Evolutionary conservation across 2,113 vertebrate species (phyloP).

Genomic region (Glaucidium brasilianum): DNA sequence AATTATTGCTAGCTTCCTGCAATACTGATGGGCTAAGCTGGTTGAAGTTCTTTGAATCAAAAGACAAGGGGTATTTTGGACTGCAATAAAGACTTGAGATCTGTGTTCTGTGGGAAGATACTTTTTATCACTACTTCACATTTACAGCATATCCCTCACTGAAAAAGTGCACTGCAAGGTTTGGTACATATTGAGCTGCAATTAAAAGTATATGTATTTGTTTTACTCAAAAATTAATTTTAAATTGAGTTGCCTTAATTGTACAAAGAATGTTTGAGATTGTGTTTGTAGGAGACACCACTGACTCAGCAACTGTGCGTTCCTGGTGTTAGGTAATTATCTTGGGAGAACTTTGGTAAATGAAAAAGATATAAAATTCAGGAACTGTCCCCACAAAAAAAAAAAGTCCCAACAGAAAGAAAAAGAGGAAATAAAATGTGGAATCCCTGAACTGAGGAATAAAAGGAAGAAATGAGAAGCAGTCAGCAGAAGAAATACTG

Average conservation of each 20-base stretch:
- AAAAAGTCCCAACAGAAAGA: not conserved
- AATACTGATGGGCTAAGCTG: not conserved
- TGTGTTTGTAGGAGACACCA: not conserved
- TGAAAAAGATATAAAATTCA: not conserved
- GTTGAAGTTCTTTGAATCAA: not conserved
- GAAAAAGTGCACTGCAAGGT: not conserved
- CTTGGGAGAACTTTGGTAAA: not conserved
- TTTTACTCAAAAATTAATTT: not conserved
- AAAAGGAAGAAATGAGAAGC: conserved; percentile 5
- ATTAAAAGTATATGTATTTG: not conserved
- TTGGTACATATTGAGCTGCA: not conserved
- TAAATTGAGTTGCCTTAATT: not conserved
- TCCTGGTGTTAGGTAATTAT: not conserved
- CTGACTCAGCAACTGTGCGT: not conserved
- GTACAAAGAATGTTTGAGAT: not conserved
- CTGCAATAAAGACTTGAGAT: not conserved
- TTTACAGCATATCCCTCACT: not conserved
- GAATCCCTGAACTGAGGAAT: not conserved
- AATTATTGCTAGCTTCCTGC: not conserved
- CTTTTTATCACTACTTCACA: not conserved
- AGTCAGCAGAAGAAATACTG: not conserved
- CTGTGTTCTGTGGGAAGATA: not conserved
- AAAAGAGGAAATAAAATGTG: conserved; percentile 1
- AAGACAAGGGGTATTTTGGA: not conserved
- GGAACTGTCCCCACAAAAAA: not conserved